phyloP scores from a whole-genome alignment of 30 jellyfish, hydroid and myxozoan genomes.

The Pseudorhiza aurosa region DNA sequence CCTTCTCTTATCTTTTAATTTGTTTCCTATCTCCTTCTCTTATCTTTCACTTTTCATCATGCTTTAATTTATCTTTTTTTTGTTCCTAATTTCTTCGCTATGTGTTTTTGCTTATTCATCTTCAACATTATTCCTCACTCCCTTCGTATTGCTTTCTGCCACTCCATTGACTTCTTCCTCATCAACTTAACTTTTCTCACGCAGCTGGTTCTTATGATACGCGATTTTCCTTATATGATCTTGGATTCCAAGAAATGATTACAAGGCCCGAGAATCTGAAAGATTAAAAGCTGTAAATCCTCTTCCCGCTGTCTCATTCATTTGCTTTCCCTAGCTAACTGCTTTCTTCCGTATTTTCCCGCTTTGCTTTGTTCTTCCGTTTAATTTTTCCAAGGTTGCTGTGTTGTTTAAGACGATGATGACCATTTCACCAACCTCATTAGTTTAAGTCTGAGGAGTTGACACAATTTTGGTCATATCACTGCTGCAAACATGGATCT shows the following conservation, averaged over 20 bases:
- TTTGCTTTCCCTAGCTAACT: background rate
- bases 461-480: no score
- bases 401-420: slow-evolving; percentile 35
- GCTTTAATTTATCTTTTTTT: background rate
- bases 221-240: slow-evolving; percentile 80
- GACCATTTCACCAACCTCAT: slow-evolving; percentile 14
- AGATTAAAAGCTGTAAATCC: background rate
- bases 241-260: slow-evolving; percentile 58
- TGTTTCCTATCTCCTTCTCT: background rate
- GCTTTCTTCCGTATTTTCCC: background rate
- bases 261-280: slow-evolving; percentile 72
- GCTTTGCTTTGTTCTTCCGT: background rate
- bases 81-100: no score
- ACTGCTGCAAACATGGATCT: no score
- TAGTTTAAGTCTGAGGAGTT: slow-evolving; percentile 59
- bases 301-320: background rate
- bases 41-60: background rate
- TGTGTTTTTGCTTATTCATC: no score
- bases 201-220: slow-evolving; percentile 22
- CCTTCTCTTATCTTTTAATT: background rate
- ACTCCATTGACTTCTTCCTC: no score
- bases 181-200: background rate
- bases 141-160: no score
- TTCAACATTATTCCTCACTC: no score
- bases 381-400: background rate